phyloP scores from a whole-genome alignment of 2,113 vertebrate genomes.

The Eubucco bourcierii region DNA sequence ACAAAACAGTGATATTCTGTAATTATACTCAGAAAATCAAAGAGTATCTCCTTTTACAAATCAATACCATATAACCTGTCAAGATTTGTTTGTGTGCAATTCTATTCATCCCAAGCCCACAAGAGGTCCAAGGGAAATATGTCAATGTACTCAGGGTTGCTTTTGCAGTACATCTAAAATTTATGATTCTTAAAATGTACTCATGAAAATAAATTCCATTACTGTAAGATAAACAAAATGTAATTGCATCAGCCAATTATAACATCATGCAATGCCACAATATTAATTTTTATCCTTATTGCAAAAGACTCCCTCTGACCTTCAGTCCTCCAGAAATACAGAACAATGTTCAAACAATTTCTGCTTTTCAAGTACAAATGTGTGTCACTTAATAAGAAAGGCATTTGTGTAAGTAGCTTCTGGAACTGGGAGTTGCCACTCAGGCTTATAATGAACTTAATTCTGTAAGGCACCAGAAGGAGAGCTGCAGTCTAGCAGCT shows the following conservation, averaged over 20 bases:
- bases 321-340: neutral
- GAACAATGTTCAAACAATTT: conserved; percentile 19
- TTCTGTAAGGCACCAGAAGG: conserved; percentile 11
- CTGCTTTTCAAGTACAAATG: conserved; percentile 41
- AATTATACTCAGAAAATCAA: conserved; percentile 71
- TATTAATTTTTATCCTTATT: conserved; percentile 19
- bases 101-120: neutral
- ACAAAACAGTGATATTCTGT: conserved; percentile 53
- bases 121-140: neutral
- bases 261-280: neutral
- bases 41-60: conserved; percentile 53
- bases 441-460: conserved; percentile 12
- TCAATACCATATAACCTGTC: conserved; percentile 55
- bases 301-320: neutral
- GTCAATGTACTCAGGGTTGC: neutral
- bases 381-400: conserved; percentile 20
- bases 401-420: neutral
- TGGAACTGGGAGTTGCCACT: conserved; percentile 13
- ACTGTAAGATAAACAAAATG: conserved; percentile 26
- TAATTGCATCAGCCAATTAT: conserved; percentile 27
- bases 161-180: neutral
- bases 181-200: conserved; percentile 6
- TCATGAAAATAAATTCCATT: conserved; percentile 10
- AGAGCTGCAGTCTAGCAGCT: neutral
- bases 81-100: conserved; percentile 34